Evolutionary conservation across 2,113 vertebrate genomes (phyloP), one percentile per base, ranked within the genome.

Genomic region (Eulemur macaco): DNA sequence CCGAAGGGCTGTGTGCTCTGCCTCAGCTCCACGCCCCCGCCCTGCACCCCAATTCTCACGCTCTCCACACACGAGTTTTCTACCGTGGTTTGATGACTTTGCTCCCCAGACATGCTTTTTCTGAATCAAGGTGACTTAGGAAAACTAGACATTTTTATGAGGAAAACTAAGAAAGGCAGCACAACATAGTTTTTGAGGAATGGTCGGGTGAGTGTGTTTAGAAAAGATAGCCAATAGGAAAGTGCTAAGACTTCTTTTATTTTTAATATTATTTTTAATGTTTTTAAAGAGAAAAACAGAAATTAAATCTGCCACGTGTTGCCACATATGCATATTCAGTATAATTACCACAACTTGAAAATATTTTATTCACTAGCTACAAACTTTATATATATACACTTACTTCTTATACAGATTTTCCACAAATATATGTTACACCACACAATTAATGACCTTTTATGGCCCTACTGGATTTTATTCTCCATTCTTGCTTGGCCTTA

Each of bases 281-380:
- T 42, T 89, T 90, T 91, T 81, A 87, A 69, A 82, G 50, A 83
- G 96, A 63, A 92, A 96, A 91, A 39, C 64, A 56, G 6, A 86
- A 88, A 80, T 81, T 50, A 86, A 89, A 97, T 39, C 86, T 63
- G 54, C 20, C 34, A 60, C 31, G 78, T 23, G 29, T 74, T 78
- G 34, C 31, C 81, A 96, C 73, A 29, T 69, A 94, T 87, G 52
- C 45, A 78, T 58, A 54, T 34, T 93, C 39, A 96, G 45, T 86
- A 5, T 76, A 88, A 96, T 31, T 95, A 68, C 21, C 15, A 27
- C 87, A 80, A 63, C 54, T 96, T 88, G 88, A 97, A 97, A 97
- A 98, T 96, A 94, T 18, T 97, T 96, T 68, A 93, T 97, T 96
- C 73, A 95, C 84, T 71, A 91, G 8, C 37, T 89, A 37, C 27